Evolutionary conservation across 2,113 vertebrate species (phyloP), one percentile per base, ranked within the genome.

Genomic region (Solea solea): DNA sequence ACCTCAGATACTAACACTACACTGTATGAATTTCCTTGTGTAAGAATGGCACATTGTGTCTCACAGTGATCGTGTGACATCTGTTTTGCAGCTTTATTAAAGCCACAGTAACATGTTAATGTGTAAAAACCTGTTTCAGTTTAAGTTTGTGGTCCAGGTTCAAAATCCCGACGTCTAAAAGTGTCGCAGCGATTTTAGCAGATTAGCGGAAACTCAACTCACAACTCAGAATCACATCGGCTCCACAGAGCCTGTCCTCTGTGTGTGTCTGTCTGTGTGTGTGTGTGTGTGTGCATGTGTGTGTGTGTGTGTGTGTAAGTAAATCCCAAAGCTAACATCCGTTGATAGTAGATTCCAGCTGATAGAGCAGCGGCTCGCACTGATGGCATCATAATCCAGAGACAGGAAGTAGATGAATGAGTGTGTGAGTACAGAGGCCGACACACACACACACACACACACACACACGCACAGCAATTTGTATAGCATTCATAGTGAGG

Each of bases 271-370:
- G n/a, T n/a, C n/a, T 42, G 53, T 42, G 68, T 57, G 61, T 69
- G 54, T 34, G 67, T 67, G 52, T 56, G n/a, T n/a, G n/a, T n/a
- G n/a, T n/a, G n/a, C n/a, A n/a, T 34, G 3, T 55, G 27, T 21
- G 40, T 44, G 28, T 42, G 53, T 42, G 68, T 57, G 61, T 69
- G 54, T 34, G 67, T 67, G 52, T 56, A 21, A 56, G 41, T 62
- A 82, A 82, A 82, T 80, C 74, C 78, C 70, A 80, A 88, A 84
- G 67, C 70, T 72, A 84, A 86, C 83, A 80, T 85, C 78, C 78
- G 58, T 72, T 54, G 78, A 48, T 72, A 55, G 64, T 70, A 81
- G 80, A 85, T 84, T 64, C 61, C 72, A 77, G 62, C 81, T 78
- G 83, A 86, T 75, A 77, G 66, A 49, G 72, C 66, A 65, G 81